A percentile compares a stretch with the other conserved stretches of the same genome.
Conservation (phyloP, 1,140 invertebrate genomes). For the Camponotus pennsylvanicus region DNA sequence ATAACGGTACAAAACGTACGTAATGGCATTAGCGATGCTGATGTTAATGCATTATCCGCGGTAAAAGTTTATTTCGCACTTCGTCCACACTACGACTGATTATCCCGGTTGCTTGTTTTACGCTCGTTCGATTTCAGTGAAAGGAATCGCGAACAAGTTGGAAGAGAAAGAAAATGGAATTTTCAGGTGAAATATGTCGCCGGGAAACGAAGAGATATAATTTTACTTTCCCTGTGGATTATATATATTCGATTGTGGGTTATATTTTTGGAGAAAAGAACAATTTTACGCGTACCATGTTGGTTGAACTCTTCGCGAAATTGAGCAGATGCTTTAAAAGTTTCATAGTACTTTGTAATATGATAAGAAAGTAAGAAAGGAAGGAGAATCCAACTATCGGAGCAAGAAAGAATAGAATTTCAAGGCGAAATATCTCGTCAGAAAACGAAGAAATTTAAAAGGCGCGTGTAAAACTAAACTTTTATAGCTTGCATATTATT, state of each 20-base stretch:
- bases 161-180: slow-evolving; percentile 1
- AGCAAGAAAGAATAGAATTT: too few relatives aligned
- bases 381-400: too few relatives aligned
- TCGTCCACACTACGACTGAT: slow-evolving; percentile 32
- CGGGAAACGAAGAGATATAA: not conserved
- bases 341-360: not conserved
- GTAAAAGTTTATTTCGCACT: slow-evolving; percentile 41
- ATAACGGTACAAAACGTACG: slow-evolving; percentile 24
- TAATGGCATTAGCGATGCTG: slow-evolving; percentile 40
- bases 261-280: not conserved
- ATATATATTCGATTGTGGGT: too few relatives aligned
- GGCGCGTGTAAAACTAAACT: too few relatives aligned
- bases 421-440: too few relatives aligned
- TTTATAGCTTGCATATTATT: too few relatives aligned
- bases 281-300: not conserved
- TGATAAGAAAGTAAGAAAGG: not conserved
- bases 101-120: slow-evolving; percentile 29
- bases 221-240: not conserved
- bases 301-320: not conserved
- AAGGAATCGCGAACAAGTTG: slow-evolving; percentile 4
- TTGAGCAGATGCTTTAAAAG: not conserved
- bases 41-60: slow-evolving; percentile 42
- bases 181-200: slow-evolving; percentile 18
- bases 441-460: too few relatives aligned
- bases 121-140: slow-evolving; percentile 49